Evolutionary conservation across 2,113 vertebrate genomes (phyloP), one percentile per base, ranked within the genome.

Genomic region (Callipepla squamata): DNA sequence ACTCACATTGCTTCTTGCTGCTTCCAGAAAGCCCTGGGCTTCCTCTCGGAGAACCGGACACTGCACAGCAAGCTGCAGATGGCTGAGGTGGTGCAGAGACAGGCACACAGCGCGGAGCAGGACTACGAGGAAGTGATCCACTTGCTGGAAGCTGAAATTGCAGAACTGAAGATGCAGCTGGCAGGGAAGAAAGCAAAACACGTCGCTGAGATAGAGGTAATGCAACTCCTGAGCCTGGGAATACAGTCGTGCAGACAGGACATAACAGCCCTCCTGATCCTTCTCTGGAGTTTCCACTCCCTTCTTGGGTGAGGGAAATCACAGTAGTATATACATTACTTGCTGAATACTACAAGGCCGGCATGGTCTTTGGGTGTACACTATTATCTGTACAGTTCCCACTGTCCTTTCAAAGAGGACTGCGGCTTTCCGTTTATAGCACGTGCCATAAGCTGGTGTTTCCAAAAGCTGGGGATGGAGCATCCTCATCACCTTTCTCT

Each of bases 81-180:
- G 25, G 98, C 97, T 0, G 98, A 98, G 84, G 96, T 84, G 1
- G 97, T 95, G 28, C 98, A 97, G 97, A 96, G 94, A 58, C 98
- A 97, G 79, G 93, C 97, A 8, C 98, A 97, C 96, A 98, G 98
- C 0, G 98, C 98, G 0, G 98, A 99, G 94, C 98, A 99, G 96
- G 99, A 99, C 97, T 99, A 99, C 0, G 98, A 99, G 95, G 98
- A 99, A 91, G 99, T 99, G 55, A 98, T 99, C 90, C 98, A 98
- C 88, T 96, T 99, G 65, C 97, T 99, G 90, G 98, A 99, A 92
- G 98, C 98, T 4, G 99, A 99, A 94, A 99, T 99, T 95, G 97
- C 87, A 68, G 99, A 99, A 95, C 97, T 99, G 84, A 99, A 99
- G 96, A 98, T 97, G 83, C 98, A 99, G 96, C 92, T 99, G 89